Evolutionary conservation across 2,797 vertebrate species (phyloP).

Genomic region (Rhinichthys osculus): DNA sequence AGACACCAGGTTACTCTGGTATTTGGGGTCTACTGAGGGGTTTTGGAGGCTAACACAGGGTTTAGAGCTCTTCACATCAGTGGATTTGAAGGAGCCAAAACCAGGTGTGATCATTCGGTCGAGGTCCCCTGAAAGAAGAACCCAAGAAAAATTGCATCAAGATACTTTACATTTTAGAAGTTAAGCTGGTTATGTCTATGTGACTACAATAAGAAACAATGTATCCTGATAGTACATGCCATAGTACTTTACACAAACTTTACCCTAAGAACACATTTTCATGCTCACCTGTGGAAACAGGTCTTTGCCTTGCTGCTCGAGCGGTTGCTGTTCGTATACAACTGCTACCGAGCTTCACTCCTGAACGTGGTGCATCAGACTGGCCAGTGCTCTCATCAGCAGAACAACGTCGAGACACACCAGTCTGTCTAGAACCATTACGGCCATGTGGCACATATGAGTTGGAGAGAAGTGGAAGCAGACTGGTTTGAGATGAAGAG

Average conservation of each 20-base stretch:
- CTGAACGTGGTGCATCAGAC: conserved; percentile 73
- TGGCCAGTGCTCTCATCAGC: conserved; percentile 86
- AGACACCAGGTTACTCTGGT: conserved; percentile 86
- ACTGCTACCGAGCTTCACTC: conserved; percentile 74
- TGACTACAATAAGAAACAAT: not conserved
- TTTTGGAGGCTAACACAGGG: conserved; percentile 68
- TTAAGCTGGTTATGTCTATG: not conserved
- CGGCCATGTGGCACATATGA: conserved; percentile 65
- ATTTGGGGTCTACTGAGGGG: conserved; percentile 80
- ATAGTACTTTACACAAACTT: not conserved
- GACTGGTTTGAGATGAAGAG: conserved; percentile 81
- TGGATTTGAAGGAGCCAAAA: conserved; percentile 69
- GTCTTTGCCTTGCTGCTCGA: conserved; percentile 79
- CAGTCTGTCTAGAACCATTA: conserved; percentile 55
- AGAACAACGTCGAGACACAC: conserved; percentile 83
- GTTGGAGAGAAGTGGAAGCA: conserved; percentile 72
- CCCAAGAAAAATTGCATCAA: conserved; percentile 37
- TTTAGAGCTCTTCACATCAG: conserved; percentile 67
- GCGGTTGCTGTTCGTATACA: conserved; percentile 70
- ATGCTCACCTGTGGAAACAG: conserved; percentile 91
- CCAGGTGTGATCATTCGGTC: conserved; percentile 79
- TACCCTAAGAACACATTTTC: not conserved
- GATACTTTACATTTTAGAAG: not conserved
- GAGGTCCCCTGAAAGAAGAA: conserved; percentile 84
- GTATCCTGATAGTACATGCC: not conserved